Evolutionary conservation across 2,888 invertebrate genomes (phyloP).

Genomic region (Macaria notata): DNA sequence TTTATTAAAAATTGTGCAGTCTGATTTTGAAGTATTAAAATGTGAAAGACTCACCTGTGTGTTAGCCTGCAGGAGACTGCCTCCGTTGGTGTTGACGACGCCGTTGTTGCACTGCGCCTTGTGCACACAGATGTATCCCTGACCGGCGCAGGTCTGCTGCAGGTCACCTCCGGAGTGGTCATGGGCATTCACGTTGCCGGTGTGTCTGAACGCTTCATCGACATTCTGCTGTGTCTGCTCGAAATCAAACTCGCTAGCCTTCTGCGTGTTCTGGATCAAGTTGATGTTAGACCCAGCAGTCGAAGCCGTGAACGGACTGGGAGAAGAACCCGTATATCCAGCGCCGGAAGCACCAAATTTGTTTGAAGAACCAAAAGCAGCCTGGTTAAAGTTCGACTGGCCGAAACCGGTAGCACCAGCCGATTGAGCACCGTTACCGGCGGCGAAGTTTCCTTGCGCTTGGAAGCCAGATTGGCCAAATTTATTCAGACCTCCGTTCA

Average conservation of each 20-base stretch:
- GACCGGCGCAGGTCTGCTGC: constrained; percentile 81
- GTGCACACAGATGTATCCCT: constrained; percentile 83
- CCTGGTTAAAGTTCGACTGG: constrained; percentile 25
- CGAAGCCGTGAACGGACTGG: constrained; percentile 60
- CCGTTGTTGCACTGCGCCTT: constrained; percentile 84
- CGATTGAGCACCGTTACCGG: constrained; percentile 1
- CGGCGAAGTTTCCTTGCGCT: constrained; percentile 22
- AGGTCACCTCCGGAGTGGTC: constrained; percentile 59
- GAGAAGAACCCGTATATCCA: constrained; percentile 67
- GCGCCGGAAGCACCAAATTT: constrained; percentile 43
- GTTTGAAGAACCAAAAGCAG: constrained; percentile 37
- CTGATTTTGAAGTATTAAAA: too few species aligned
- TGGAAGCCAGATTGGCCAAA: constrained; percentile 29
- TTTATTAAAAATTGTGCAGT: too few species aligned
- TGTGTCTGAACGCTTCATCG: constrained; percentile 61
- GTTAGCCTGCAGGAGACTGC: constrained; percentile 72
- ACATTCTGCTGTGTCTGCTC: constrained; percentile 64
- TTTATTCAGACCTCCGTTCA: constrained; percentile 39
- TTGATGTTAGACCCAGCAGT: constrained; percentile 61
- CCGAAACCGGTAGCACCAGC: constrained; percentile 28
- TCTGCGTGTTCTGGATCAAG: constrained; percentile 60
- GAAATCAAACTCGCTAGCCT: constrained; percentile 57
- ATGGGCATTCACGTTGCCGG: constrained; percentile 58
- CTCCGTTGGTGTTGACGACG: constrained; percentile 76
- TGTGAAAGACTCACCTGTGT: constrained; percentile 75